A percentile compares a stretch with the other conserved stretches of the same genome.
These are phyloP conservation scores for Psilopsiagon aurifrons DNA, from an alignment of 2,113 vertebrate species.

Conservation along the genomic window DNA sequence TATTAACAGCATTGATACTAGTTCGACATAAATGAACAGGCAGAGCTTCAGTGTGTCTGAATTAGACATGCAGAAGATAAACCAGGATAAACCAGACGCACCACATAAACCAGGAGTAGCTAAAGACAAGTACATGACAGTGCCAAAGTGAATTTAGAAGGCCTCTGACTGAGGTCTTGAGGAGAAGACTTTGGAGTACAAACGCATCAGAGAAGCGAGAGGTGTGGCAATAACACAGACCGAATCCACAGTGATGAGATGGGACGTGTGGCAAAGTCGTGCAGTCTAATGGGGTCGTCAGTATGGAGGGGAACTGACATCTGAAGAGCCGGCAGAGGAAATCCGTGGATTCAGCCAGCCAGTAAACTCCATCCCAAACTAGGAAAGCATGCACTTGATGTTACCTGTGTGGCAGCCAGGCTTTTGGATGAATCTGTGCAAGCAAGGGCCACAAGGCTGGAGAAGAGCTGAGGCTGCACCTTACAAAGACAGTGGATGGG, in stretches of 20 bases:
- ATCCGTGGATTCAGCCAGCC: not conserved
- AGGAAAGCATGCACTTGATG: not conserved
- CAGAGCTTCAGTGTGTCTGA: not conserved
- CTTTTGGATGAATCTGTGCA: not conserved
- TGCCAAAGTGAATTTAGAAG: not conserved
- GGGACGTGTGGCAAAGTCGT: rapidly evolving
- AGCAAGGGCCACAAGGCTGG: not conserved
- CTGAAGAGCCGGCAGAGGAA: not conserved
- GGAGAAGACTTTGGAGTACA: not conserved
- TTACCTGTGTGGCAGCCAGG: not conserved
- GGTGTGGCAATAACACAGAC: rapidly evolving
- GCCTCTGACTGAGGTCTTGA: not conserved
- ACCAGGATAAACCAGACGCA: not conserved
- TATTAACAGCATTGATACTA: not conserved
- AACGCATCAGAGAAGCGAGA: not conserved
- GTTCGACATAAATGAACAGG: not conserved
- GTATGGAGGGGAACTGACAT: not conserved
- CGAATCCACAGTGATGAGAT: not conserved
- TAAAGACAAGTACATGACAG: not conserved
- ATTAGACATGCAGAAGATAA: not conserved
- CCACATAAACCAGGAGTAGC: not conserved
- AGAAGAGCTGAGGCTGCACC: not conserved
- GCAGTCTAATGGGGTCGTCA: not conserved
- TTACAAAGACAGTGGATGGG: not conserved
- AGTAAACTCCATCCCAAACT: not conserved